Conservation (phyloP, 2,888 invertebrate species). For the Epistrophe eligans region DNA sequence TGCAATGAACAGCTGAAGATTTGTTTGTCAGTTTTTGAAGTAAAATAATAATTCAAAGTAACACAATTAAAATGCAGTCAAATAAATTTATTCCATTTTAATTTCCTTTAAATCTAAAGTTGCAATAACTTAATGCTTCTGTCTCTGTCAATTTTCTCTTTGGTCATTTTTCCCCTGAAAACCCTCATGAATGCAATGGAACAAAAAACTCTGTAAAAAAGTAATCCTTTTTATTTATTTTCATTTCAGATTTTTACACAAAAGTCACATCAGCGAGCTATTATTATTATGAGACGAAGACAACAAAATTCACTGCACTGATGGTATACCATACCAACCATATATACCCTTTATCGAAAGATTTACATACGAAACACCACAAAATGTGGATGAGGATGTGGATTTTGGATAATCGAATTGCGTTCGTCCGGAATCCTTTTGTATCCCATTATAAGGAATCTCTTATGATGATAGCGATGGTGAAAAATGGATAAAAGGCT, state of each 20-base stretch:
- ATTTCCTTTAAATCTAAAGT: neutral
- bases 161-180: neutral
- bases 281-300: slow-evolving; percentile 42
- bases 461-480: slow-evolving; percentile 65
- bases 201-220: neutral
- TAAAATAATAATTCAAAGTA: too few relatives aligned
- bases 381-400: slow-evolving; percentile 70
- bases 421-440: slow-evolving; percentile 75
- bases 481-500: slow-evolving; percentile 74
- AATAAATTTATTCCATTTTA: neutral
- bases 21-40: too few relatives aligned
- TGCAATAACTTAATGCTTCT: neutral
- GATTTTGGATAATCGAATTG: slow-evolving; percentile 76
- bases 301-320: slow-evolving; percentile 26
- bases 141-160: neutral
- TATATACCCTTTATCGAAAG: slow-evolving; percentile 49
- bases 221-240: slow-evolving; percentile 66
- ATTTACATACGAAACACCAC: slow-evolving; percentile 75
- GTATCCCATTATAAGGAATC: slow-evolving; percentile 71
- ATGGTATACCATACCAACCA: neutral
- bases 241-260: slow-evolving; percentile 57
- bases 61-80: neutral
- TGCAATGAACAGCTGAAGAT: too few relatives aligned
- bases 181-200: neutral
- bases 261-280: slow-evolving; percentile 50